Percentiles rank a stretch among this genome's conserved stretches.
These are phyloP conservation scores for Trematocara macrostoma DNA, from an alignment of 2,113 vertebrate genomes.

Conservation along the genomic window DNA sequence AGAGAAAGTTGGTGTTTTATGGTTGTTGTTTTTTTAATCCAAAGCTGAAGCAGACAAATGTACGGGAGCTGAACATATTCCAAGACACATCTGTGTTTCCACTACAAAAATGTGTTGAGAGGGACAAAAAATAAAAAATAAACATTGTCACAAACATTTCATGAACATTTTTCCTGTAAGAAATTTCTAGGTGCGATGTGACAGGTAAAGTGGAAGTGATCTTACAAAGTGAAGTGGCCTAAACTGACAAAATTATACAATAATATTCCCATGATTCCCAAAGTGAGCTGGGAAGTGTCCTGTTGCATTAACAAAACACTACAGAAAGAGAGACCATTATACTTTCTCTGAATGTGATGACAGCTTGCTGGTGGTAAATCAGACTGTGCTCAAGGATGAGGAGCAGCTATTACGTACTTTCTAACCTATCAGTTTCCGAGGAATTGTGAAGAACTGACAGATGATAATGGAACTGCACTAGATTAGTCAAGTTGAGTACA, in stretches of 20 bases:
- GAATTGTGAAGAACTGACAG: not conserved
- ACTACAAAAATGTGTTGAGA: conserved; percentile 38
- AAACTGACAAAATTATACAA: conserved; percentile 21
- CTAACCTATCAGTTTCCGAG: not conserved
- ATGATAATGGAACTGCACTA: not conserved
- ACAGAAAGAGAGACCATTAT: not conserved
- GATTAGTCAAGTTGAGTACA: not conserved
- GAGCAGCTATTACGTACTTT: conserved; percentile 5
- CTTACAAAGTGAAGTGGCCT: conserved; percentile 27
- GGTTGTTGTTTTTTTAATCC: conserved; percentile 82
- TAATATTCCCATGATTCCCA: conserved; percentile 21
- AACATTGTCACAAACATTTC: conserved; percentile 14
- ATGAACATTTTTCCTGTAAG: conserved; percentile 43
- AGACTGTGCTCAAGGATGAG: conserved; percentile 1
- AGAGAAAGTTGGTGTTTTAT: conserved; percentile 12
- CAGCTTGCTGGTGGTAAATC: conserved; percentile 50
- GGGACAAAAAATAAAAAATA: not conserved
- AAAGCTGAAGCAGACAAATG: conserved; percentile 79
- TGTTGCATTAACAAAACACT: not conserved
- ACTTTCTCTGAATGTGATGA: conserved; percentile 6
- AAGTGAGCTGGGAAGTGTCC: not conserved
- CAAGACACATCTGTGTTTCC: conserved; percentile 29
- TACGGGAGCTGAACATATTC: conserved; percentile 60
- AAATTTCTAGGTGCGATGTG: conserved; percentile 9
- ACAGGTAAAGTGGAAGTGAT: conserved; percentile 20